Evolutionary conservation across 2,113 vertebrate species (phyloP).

Genomic region (Cyprichromis sp.): DNA sequence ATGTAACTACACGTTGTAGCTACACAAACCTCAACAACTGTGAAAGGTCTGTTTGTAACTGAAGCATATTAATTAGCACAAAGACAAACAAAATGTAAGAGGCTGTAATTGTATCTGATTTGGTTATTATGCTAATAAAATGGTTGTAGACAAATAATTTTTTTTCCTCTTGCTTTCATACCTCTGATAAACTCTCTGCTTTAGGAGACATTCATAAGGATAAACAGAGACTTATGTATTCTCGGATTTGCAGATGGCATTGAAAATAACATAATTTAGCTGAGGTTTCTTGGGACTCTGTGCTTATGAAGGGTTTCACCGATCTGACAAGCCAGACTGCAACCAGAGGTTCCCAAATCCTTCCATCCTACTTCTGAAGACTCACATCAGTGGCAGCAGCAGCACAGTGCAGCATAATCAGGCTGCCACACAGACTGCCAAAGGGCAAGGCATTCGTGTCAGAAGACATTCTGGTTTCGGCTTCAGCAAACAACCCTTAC

Average conservation of each 20-base stretch:
- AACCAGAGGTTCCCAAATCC: not conserved
- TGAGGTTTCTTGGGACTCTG: not conserved
- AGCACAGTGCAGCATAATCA: not conserved
- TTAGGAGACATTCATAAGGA: not conserved
- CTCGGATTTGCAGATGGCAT: not conserved
- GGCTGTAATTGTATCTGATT: not conserved
- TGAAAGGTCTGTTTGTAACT: not conserved
- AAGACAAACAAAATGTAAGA: not conserved
- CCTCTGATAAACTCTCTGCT: not conserved
- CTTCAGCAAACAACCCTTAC: slow-evolving; percentile 45
- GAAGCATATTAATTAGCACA: not conserved
- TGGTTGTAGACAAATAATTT: accelerated
- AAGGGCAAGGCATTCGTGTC: slow-evolving; percentile 53
- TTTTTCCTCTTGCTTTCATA: not conserved
- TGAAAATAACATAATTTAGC: not conserved
- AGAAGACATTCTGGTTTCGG: slow-evolving; percentile 45
- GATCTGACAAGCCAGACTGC: not conserved
- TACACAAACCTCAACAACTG: not conserved
- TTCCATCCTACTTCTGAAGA: slow-evolving; percentile 1
- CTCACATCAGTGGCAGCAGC: slow-evolving; percentile 9
- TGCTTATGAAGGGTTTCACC: not conserved
- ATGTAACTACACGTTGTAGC: not conserved
- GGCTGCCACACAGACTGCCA: slow-evolving; percentile 37
- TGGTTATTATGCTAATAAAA: not conserved
- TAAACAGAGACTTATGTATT: not conserved